phyloP scores from a whole-genome alignment of 2,888 invertebrate genomes.

The Rhagophthalmus giganteus region DNA sequence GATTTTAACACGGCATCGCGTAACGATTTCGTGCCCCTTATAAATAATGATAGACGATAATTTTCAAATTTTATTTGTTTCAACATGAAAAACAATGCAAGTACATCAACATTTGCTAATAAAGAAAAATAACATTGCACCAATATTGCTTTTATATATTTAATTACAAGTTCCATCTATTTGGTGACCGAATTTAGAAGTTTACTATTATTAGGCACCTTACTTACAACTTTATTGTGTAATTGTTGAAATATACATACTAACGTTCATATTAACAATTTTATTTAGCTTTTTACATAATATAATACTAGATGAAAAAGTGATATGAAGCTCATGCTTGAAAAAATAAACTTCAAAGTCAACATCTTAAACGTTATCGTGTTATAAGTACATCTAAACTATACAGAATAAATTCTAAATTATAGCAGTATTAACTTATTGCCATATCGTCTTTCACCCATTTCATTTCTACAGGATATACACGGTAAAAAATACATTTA shows the following conservation, averaged over 20 bases:
- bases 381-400: conserved; percentile 7
- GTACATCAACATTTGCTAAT: conserved; percentile 41
- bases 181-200: conserved; percentile 22
- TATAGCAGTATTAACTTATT: conserved; percentile 24
- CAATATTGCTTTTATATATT: conserved; percentile 46
- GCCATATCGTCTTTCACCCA: conserved; percentile 20
- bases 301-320: not conserved
- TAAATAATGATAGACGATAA: too few species aligned
- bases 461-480: conserved; percentile 6
- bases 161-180: conserved; percentile 21
- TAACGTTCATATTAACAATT: too few species aligned
- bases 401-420: conserved; percentile 7
- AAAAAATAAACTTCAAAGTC: conserved; percentile 19
- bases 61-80: conserved; percentile 36
- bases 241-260: not conserved
- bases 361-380: conserved; percentile 6
- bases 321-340: conserved; percentile 19
- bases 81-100: conserved; percentile 42
- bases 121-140: conserved; percentile 39
- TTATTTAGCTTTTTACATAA: conserved; percentile 7
- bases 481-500: conserved; percentile 8
- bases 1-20: too few species aligned
- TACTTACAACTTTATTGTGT: conserved; percentile 28
- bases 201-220: conserved; percentile 39
- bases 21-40: too few species aligned